Conservation (phyloP, 2,888 invertebrate species). For the Lasioglossum figueresi region DNA sequence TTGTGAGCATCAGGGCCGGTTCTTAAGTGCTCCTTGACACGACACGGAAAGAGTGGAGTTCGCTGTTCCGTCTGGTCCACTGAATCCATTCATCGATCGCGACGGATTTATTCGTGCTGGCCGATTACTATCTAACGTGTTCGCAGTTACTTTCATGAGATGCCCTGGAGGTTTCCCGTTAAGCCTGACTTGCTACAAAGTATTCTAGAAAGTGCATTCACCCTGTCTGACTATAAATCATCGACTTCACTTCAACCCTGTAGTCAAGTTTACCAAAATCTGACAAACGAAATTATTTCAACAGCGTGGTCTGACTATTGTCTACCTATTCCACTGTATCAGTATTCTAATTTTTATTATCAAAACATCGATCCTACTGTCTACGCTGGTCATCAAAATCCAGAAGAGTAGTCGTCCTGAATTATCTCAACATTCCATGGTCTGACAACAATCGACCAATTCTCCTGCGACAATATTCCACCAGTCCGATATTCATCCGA, state of each 20-base stretch:
- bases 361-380: neutral
- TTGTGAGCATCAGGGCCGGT: constrained; percentile 49
- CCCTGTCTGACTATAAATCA: neutral
- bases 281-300: neutral
- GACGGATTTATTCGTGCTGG: constrained; percentile 47
- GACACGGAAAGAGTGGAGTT: constrained; percentile 62
- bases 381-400: neutral
- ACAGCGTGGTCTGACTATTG: no score
- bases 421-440: neutral
- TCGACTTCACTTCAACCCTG: neutral
- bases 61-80: constrained; percentile 55
- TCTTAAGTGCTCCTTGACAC: constrained; percentile 65
- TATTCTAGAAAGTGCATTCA: neutral
- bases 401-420: neutral
- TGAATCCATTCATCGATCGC: constrained; percentile 44
- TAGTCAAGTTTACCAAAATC: neutral
- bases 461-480: neutral
- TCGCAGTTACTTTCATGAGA: constrained; percentile 6
- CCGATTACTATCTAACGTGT: constrained; percentile 28
- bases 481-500: neutral
- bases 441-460: neutral
- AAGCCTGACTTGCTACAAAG: neutral
- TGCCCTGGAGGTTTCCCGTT: neutral
- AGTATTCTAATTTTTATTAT: neutral
- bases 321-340: neutral